phyloP scores from a whole-genome alignment of 1,140 invertebrate genomes.

The Calycopis cecrops region DNA sequence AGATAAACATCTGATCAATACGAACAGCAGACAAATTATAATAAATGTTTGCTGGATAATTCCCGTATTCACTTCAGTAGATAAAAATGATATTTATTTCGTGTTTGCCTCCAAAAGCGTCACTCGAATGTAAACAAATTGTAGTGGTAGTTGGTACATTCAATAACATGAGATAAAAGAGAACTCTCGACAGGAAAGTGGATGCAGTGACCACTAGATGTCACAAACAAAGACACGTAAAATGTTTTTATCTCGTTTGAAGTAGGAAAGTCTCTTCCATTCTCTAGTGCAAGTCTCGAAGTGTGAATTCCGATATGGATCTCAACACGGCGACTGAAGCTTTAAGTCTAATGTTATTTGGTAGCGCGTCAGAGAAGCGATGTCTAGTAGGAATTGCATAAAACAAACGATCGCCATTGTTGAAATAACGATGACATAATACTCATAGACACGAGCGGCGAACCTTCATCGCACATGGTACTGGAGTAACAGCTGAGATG shows the following conservation, averaged over 20 bases:
- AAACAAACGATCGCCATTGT: no score
- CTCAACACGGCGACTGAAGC: neutral
- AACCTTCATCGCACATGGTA: no score
- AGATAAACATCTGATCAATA: no score
- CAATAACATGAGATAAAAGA: neutral
- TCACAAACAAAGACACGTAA: no score
- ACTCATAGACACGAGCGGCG: no score
- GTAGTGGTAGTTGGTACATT: neutral
- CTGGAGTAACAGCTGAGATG: no score
- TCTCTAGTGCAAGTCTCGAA: neutral
- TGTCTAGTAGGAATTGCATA: no score
- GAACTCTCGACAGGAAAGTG: neutral
- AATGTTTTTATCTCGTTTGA: neutral
- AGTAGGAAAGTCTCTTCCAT: neutral
- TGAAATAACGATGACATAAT: no score
- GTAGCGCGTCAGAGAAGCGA: neutral
- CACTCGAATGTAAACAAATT: conserved; percentile 1
- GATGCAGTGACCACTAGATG: no score
- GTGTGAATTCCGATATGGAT: neutral
- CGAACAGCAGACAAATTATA: no score
- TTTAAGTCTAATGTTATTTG: neutral
- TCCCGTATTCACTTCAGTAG: neutral
- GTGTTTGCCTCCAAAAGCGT: conserved; percentile 1
- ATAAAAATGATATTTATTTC: conserved; percentile 1
- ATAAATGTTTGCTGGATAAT: neutral